Evolutionary conservation across 2,797 vertebrate species (phyloP).

Genomic region (Peromyscus nudipes): DNA sequence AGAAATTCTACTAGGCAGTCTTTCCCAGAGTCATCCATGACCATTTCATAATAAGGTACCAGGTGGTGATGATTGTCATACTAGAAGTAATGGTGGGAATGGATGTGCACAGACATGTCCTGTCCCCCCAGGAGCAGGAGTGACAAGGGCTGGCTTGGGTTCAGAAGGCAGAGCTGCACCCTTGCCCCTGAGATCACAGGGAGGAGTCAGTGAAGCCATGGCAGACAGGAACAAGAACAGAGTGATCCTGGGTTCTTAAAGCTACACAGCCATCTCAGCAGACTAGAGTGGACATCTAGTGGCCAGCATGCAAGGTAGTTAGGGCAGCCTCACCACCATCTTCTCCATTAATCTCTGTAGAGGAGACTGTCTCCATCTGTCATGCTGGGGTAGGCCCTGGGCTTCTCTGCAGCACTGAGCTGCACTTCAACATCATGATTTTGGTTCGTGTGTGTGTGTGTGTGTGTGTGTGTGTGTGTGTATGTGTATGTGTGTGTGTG

Average conservation of each 20-base stretch:
- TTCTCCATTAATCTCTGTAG: no score
- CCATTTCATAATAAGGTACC: neutral
- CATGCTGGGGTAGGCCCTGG: neutral
- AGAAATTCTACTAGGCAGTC: neutral
- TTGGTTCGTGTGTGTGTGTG: neutral
- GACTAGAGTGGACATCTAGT: neutral
- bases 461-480: neutral
- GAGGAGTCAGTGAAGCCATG: neutral
- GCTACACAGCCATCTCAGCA: neutral
- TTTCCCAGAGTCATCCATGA: neutral
- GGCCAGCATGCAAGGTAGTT: neutral
- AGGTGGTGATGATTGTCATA: neutral
- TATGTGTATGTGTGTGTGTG: neutral
- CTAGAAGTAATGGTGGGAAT: neutral
- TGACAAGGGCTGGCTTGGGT: neutral
- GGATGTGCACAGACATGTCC: no score
- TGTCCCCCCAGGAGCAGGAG: neutral
- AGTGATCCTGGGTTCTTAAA: neutral
- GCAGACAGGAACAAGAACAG: neutral
- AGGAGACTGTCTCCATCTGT: neutral
- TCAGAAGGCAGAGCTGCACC: neutral
- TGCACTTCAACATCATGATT: neutral
- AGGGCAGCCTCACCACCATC: neutral
- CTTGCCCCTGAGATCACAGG: no score
- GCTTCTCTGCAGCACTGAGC: neutral